Conservation (phyloP, 2,113 vertebrate species). For the Lophura nycthemera region DNA sequence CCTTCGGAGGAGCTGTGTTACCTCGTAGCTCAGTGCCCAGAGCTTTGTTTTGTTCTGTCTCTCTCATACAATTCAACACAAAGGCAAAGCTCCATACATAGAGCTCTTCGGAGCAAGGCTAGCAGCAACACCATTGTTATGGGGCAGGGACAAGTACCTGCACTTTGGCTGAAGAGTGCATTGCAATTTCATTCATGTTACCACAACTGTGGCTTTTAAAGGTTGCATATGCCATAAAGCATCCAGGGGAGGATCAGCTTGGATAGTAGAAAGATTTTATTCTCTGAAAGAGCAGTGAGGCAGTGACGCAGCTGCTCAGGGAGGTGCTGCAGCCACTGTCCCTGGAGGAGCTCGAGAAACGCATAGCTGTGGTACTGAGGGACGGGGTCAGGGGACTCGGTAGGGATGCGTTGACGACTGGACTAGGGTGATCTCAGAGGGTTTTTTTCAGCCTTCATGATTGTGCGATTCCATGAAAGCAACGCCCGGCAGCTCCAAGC, state of each 20-base stretch:
- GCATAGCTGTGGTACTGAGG: no score
- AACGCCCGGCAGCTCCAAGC: rapidly evolving
- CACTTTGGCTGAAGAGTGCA: neutral
- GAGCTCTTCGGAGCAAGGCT: neutral
- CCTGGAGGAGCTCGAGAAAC: no score
- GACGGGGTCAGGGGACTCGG: no score
- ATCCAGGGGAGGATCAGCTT: no score
- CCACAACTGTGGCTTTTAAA: rapidly evolving
- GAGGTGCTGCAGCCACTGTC: no score
- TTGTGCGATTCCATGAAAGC: no score
- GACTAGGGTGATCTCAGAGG: no score
- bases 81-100: neutral
- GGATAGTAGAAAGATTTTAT: no score
- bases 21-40: neutral
- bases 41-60: rapidly evolving
- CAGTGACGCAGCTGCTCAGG: no score
- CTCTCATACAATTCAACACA: neutral
- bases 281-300: no score
- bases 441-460: no score
- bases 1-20: neutral
- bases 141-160: neutral
- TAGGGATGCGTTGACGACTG: no score
- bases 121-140: rapidly evolving
- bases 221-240: neutral
- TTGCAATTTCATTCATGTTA: neutral